Evolutionary conservation across 2,888 invertebrate species (phyloP), one percentile per base, ranked within the genome.

Genomic region (Periphyllus acericola): DNA sequence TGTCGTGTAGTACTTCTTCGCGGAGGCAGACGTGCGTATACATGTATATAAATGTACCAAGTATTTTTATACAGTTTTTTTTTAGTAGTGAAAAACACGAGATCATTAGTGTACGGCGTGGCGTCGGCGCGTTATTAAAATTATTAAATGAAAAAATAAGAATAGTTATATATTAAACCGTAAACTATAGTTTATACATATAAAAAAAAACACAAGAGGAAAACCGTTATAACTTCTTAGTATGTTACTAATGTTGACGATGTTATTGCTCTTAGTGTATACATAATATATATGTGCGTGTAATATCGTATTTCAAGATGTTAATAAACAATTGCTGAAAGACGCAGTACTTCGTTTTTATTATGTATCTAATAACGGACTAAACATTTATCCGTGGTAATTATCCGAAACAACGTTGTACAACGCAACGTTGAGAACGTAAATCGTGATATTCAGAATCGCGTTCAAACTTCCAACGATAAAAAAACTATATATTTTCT

Each of bases 101-200:
- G 60, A 29, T 60, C 60, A 55, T 72, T 80, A 80, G 34, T 52
- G 17, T 72, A 34, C 34, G n/a, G 32, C 29, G 81, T 60, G n/a
- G 32, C 29, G 81, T 60, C 55, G 29, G 17, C n/a, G 40, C 46
- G 66, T 84, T 76, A 76, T 84, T 84, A 68, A 76, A 83, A 83
- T 75, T 74, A 74, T 83, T 32, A 55, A 82, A 82, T 72, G 9
- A 52, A 78, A 78, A 19, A 78, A 52, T n/a, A 32, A 80, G 21
- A 55, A 21, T 55, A 55, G 9, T 78, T 32, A 84, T 60, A 84
- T 60, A 84, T 66, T 32, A 40, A 55, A 83, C 83, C n/a, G 52
- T 72, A 72, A 32, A 82, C 29, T 80, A n/a, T n/a, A 80, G 79
- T 80, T 60, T 36, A 66, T 36, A 32, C 0, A 68, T 9, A 68